phyloP scores from a whole-genome alignment of 2,113 vertebrate genomes.

The Neolamprologus hecqui region DNA sequence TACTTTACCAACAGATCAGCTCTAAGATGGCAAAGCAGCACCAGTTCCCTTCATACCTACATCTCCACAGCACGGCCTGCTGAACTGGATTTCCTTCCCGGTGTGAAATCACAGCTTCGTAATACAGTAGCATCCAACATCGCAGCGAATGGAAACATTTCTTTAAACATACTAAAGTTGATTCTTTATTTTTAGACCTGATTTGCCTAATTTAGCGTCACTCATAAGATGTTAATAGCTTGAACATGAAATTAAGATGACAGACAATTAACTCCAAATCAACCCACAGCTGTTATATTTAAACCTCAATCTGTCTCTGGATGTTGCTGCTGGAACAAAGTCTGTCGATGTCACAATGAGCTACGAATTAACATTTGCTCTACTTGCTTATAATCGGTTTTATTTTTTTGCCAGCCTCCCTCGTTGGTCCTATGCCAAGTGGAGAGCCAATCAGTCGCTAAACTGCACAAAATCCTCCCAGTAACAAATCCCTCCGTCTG shows the following conservation, averaged over 20 bases:
- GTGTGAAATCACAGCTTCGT: not conserved
- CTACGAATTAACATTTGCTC: not conserved
- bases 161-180: slow-evolving; percentile 8
- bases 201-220: not conserved
- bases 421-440: not conserved
- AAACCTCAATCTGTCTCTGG: not conserved
- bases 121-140: not conserved
- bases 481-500: not conserved
- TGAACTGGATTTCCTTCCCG: not conserved
- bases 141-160: not conserved
- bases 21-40: not conserved
- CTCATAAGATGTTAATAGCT: not conserved
- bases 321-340: not conserved
- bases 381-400: not conserved
- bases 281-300: not conserved
- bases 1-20: not conserved
- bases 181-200: slow-evolving; percentile 19
- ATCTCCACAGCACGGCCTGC: not conserved
- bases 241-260: not conserved
- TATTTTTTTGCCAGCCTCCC: not conserved
- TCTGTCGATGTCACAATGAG: not conserved
- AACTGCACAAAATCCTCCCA: not conserved
- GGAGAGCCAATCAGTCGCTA: not conserved
- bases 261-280: not conserved
- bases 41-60: not conserved